These are phyloP conservation scores for Chrysopilus asiliformis DNA, from an alignment of 2,888 invertebrate genomes.

Conservation along the genomic window DNA sequence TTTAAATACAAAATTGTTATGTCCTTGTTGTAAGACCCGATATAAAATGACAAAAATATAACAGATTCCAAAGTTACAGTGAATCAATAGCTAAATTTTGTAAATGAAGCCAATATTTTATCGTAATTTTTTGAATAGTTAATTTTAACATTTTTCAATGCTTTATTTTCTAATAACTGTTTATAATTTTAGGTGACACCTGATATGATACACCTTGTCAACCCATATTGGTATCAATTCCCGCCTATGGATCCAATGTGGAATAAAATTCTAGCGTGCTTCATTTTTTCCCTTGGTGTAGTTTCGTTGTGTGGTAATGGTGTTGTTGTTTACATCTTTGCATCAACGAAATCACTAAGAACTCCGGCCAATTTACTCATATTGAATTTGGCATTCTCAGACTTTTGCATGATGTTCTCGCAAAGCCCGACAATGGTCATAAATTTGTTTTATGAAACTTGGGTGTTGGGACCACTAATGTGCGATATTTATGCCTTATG, in stretches of 20 bases:
- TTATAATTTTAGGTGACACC: slow-evolving; percentile 37
- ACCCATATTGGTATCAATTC: slow-evolving; percentile 44
- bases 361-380: slow-evolving; percentile 49
- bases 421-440: slow-evolving; percentile 45
- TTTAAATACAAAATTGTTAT: too few species aligned
- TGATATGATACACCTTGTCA: slow-evolving; percentile 53
- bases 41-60: too few species aligned
- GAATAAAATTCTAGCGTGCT: slow-evolving; percentile 45
- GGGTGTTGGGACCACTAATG: slow-evolving; percentile 44
- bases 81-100: too few species aligned
- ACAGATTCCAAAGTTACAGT: too few species aligned
- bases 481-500: slow-evolving; percentile 46
- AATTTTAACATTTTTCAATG: too few species aligned
- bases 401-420: slow-evolving; percentile 45
- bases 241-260: slow-evolving; percentile 40
- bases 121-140: too few species aligned
- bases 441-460: slow-evolving; percentile 45
- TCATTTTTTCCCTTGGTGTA: slow-evolving; percentile 44
- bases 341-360: slow-evolving; percentile 43
- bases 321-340: slow-evolving; percentile 48
- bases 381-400: slow-evolving; percentile 47
- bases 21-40: too few species aligned
- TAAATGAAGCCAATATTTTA: too few species aligned
- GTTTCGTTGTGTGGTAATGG: slow-evolving; percentile 26
- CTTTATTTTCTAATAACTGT: too few species aligned